Base-by-base conservation (phyloP, 2,113 vertebrate species). In the Oncorhynchus clarkii region DNA sequence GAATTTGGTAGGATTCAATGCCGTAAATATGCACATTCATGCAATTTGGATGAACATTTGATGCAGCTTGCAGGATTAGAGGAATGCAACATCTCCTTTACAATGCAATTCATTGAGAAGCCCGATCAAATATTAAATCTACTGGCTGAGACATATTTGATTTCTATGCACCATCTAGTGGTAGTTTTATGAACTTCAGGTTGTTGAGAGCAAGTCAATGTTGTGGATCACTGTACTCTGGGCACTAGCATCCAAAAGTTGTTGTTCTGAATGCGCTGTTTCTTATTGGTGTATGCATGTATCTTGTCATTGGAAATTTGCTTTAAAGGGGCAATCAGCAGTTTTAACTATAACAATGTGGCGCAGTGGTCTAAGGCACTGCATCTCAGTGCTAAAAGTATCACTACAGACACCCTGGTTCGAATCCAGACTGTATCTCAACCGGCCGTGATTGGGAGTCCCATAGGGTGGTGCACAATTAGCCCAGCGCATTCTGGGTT, bases 121-220 rank as follows among this genome's bases (percentile, higher is more conserved):
- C 51, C 51, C 18, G 59, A 62, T 16, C 7, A 22, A 62, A 62
- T 62, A 16, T 62, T 62, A 16, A 1, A 24, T n/a, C 59, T 22
- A 62, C 18, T 57, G 54, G 39, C 39, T 57, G 13, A 67, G 9
- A 24, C 65, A 0, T 68, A 24, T 79, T 74, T 68, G 48, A 3
- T 71, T 78, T 74, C 16, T 71, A 18, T 57, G 45, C 22, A 64
- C 79, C 80, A 71, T 73, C 76, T 72, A 34, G 65, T 76, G 79
- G 79, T 70, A 26, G 71, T 14, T 49, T n/a, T 11, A 7, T n/a
- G 18, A 45, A 4, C 1, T 24, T 48, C 20, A 24, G 5, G 16
- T 49, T 65, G 34, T 49, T 8, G 16, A 27, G 16, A 5, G 26
- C 26, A 48, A 31, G 59, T 62, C 5, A 24, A 22, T 62, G 59